phyloP scores from a whole-genome alignment of 1,140 invertebrate species.

The Neocloeon triangulifer region DNA sequence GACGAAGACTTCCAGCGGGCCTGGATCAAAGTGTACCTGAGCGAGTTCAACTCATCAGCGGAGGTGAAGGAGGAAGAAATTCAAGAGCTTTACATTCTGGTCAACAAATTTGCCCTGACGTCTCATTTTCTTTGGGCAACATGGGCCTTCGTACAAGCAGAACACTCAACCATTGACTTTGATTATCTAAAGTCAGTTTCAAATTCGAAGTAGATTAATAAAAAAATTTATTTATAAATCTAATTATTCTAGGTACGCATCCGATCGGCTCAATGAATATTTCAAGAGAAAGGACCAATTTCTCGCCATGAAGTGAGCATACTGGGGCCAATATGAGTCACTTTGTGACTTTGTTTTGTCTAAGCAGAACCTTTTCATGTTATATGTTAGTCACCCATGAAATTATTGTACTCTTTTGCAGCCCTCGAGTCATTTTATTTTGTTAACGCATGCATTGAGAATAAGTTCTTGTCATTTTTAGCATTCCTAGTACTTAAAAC shows the following conservation, averaged over 20 bases:
- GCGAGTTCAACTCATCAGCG: slow-evolving; percentile 25
- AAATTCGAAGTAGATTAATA: slow-evolving; percentile 1
- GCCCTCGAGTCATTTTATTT: no score
- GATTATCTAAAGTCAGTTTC: slow-evolving; percentile 67
- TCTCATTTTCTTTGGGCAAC: slow-evolving; percentile 81
- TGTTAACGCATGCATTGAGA: no score
- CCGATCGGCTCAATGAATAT: slow-evolving; percentile 37
- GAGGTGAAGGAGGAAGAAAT: slow-evolving; percentile 28
- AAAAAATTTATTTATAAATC: slow-evolving; percentile 5
- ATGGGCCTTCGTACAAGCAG: slow-evolving; percentile 79
- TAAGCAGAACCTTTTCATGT: no score
- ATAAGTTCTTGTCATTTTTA: no score
- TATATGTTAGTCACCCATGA: no score
- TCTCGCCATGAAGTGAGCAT: background rate
- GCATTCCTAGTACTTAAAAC: no score
- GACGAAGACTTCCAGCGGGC: slow-evolving; percentile 47
- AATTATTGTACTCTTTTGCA: no score
- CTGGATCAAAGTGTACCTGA: slow-evolving; percentile 63
- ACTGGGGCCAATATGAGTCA: no score
- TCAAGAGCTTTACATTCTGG: slow-evolving; percentile 46
- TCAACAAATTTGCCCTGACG: slow-evolving; percentile 55
- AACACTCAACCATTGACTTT: slow-evolving; percentile 80
- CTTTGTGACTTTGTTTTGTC: no score
- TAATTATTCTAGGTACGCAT: slow-evolving; percentile 33
- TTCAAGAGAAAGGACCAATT: slow-evolving; percentile 23